Conservation (phyloP, 2,113 vertebrate genomes). For the Istiophorus platypterus region DNA sequence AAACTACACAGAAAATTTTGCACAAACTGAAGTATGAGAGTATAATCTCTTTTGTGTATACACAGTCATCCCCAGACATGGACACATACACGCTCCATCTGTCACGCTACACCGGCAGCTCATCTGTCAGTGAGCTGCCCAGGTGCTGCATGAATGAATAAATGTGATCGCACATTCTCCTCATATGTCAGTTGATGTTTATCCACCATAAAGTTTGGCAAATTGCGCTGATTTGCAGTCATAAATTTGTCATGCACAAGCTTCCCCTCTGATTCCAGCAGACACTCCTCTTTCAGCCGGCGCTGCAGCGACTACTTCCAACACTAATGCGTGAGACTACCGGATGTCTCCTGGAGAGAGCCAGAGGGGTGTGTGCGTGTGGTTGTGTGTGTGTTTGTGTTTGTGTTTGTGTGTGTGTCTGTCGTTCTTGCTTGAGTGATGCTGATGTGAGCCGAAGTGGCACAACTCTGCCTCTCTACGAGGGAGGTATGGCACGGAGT, state of each 20-base stretch:
- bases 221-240: slow-evolving; percentile 53
- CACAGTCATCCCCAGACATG: slow-evolving; percentile 18
- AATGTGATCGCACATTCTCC: slow-evolving; percentile 16
- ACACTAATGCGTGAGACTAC: slow-evolving; percentile 55
- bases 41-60: neutral
- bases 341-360: slow-evolving; percentile 67
- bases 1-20: neutral
- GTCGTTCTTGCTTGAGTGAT: slow-evolving; percentile 60
- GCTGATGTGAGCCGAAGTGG: slow-evolving; percentile 64
- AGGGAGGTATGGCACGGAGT: slow-evolving; percentile 71
- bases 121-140: slow-evolving; percentile 27
- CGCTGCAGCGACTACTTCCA: slow-evolving; percentile 24
- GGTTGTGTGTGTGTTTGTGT: slow-evolving; percentile 24
- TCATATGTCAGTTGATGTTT: slow-evolving; percentile 43
- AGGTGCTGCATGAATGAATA: slow-evolving; percentile 28
- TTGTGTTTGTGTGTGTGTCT: slow-evolving; percentile 35
- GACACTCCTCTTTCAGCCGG: slow-evolving; percentile 61
- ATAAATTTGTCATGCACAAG: slow-evolving; percentile 61
- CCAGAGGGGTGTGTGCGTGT: neutral
- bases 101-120: slow-evolving; percentile 16
- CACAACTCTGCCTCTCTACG: slow-evolving; percentile 53
- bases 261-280: slow-evolving; percentile 58
- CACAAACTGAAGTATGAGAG: neutral
- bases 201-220: slow-evolving; percentile 40
- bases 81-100: neutral